These are phyloP conservation scores for Druon quercuslanigerum DNA, from an alignment of 1,140 invertebrate genomes.

Conservation along the genomic window DNA sequence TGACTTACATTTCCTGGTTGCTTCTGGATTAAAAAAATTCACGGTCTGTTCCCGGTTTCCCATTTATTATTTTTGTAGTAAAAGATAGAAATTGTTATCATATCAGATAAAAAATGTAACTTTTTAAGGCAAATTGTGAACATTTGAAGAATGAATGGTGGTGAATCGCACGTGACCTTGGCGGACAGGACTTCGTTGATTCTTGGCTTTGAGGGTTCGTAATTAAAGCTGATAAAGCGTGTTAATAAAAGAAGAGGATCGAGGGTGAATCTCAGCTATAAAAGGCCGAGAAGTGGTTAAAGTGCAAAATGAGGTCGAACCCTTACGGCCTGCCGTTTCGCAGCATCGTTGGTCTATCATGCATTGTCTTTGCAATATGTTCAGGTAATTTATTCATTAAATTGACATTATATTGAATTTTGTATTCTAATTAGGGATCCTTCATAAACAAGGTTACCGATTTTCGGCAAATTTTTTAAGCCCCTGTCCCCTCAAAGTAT, in stretches of 20 bases:
- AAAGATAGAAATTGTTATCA: not conserved
- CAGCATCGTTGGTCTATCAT: constrained; percentile 35
- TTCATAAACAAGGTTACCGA: no score
- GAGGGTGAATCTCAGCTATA: constrained; percentile 31
- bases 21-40: no score
- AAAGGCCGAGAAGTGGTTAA: constrained; percentile 18
- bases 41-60: no score
- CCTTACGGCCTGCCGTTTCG: constrained; percentile 35
- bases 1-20: no score
- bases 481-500: no score
- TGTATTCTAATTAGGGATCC: no score
- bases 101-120: not conserved
- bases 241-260: constrained; percentile 30
- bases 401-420: not conserved
- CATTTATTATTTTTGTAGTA: not conserved
- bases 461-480: no score
- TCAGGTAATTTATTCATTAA: constrained; percentile 40
- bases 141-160: constrained; percentile 19
- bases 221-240: constrained; percentile 23
- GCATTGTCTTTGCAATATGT: constrained; percentile 40
- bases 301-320: constrained; percentile 54
- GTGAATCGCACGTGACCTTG: constrained; percentile 3
- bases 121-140: not conserved
- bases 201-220: not conserved
- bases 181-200: constrained; percentile 7